phyloP scores from a whole-genome alignment of 2,888 invertebrate species.

The Macaria notata region DNA sequence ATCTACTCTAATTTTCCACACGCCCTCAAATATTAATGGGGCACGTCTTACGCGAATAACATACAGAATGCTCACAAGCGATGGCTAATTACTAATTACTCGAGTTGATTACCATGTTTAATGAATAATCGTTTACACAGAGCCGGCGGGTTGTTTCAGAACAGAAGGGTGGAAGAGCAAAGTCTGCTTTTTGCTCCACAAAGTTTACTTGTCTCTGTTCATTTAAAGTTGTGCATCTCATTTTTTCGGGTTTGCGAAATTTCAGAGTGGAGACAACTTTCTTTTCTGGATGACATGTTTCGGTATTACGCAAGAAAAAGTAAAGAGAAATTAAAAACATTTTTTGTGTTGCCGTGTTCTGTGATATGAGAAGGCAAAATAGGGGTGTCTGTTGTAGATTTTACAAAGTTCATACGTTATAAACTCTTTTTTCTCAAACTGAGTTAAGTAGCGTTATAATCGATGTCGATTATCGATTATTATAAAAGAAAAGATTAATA shows the following conservation, averaged over 20 bases:
- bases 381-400: no score
- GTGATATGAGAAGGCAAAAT: no score
- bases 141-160: constrained; percentile 25
- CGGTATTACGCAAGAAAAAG: no score
- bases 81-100: constrained; percentile 27
- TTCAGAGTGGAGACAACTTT: no score
- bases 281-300: no score
- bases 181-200: constrained; percentile 37
- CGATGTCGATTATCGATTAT: no score
- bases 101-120: constrained; percentile 34
- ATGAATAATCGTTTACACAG: constrained; percentile 32
- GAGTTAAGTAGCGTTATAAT: no score
- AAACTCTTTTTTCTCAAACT: no score
- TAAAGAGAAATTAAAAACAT: no score
- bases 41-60: not conserved
- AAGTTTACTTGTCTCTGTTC: constrained; percentile 37
- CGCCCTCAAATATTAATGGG: constrained; percentile 2
- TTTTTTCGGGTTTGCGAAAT: constrained; percentile 24
- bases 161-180: not conserved
- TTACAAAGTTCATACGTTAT: no score
- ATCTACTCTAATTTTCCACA: not conserved
- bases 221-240: constrained; percentile 31
- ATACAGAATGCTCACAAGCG: constrained; percentile 2
- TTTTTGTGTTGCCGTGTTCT: no score
- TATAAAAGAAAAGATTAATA: no score